phyloP scores from a whole-genome alignment of 1,140 invertebrate genomes.

The Drosophila mojavensis region DNA sequence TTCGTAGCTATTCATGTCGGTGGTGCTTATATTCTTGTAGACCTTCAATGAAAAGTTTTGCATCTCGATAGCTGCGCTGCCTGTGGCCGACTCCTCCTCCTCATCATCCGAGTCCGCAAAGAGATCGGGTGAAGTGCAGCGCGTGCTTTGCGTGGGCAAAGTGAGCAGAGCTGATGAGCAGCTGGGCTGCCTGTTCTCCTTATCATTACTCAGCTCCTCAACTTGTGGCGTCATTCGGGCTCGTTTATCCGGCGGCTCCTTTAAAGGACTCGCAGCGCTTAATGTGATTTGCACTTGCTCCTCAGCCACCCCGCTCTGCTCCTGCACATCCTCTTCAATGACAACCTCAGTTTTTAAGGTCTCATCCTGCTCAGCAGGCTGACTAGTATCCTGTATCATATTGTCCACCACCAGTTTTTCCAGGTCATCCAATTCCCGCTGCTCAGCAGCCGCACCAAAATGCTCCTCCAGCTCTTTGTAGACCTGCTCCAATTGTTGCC shows the following conservation, averaged over 20 bases:
- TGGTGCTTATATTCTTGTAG: conserved; percentile 47
- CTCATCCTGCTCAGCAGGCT: background rate
- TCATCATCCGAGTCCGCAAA: conserved; percentile 76
- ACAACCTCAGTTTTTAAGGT: background rate
- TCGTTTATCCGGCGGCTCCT: conserved; percentile 63
- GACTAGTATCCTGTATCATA: conserved; percentile 50
- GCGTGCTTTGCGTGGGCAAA: conserved; percentile 34
- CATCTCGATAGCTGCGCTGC: conserved; percentile 17
- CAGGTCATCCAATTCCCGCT: conserved; percentile 51
- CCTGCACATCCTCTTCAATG: background rate
- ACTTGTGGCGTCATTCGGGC: conserved; percentile 6
- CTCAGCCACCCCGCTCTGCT: background rate
- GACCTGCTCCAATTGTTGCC: conserved; percentile 40
- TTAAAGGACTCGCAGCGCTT: conserved; percentile 30
- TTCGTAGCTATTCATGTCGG: conserved; percentile 45
- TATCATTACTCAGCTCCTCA: background rate
- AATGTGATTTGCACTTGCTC: background rate
- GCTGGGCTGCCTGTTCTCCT: conserved; percentile 22
- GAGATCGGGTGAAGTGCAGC: conserved; percentile 70
- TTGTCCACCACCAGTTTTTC: conserved; percentile 54
- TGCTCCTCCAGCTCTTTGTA: conserved; percentile 54
- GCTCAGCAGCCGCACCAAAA: conserved; percentile 29
- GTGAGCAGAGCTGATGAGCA: conserved; percentile 1
- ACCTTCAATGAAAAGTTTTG: conserved; percentile 43
- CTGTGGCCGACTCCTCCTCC: background rate